Evolutionary conservation across 2,113 vertebrate genomes (phyloP), one percentile per base, ranked within the genome.

Genomic region (Apaloderma vittatum): DNA sequence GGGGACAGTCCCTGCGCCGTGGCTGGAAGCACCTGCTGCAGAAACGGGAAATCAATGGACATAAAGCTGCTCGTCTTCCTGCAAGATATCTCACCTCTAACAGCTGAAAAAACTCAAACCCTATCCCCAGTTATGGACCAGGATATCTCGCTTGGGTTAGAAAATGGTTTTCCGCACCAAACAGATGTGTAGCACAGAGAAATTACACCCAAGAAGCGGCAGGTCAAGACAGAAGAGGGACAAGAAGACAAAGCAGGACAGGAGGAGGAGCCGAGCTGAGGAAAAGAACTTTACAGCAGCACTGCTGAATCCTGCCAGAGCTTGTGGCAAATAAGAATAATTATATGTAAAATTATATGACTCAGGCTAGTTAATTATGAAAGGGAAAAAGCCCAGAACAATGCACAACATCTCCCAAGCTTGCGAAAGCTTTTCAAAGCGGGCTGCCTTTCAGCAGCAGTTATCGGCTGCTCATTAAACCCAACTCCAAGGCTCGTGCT

Each of bases 21-120:
- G n/a, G n/a, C n/a, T n/a, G n/a, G n/a, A n/a, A n/a, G n/a, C n/a
- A n/a, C 40, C 40, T 12, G 40, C 40, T 40, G 40, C 40, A 12
- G 40, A 40, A 40, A 40, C 40, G 40, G 40, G 40, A 40, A 88
- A 96, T 86, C 76, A 71, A 85, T 37, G 77, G 71, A 66, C 70
- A 36, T 74, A 93, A 94, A 95, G 94, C 85, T 79, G 66, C 54
- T 40, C 4, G 2, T 12, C 52, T 61, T 76, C 84, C 51, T 23
- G 30, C 32, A 11, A 80, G 83, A 86, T 49, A 34, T 46, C 91
- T 79, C 93, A 62, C 51, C 80, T 78, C 76, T 32, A 85, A 72
- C 85, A 79, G n/a, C 86, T 72, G 90, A 63, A 78, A 84, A 88
- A 90, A 40, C 40, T 72, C 71, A 10, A 23, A 66, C 88, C 85